Evolutionary conservation across 53 echinoderm and acorn worm species (phyloP), one percentile per base, ranked within the genome.

Genomic region (Temnopleurus reevesii): DNA sequence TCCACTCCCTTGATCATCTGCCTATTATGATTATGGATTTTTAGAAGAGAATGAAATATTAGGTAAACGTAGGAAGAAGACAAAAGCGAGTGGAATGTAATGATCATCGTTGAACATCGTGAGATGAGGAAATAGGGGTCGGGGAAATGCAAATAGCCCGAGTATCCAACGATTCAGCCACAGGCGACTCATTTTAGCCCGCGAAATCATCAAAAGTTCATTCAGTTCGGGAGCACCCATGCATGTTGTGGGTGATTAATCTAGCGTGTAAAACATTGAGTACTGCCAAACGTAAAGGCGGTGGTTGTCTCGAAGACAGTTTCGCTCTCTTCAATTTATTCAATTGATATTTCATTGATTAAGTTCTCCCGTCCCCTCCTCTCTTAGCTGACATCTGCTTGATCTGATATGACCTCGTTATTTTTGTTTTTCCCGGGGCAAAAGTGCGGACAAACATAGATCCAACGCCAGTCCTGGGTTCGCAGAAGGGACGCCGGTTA

Each of bases 341-440:
- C 79, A 79, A 79, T 47, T 79, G 79, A 79, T 79, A 79, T 79
- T 79, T 79, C 71, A 79, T 79, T 79, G 79, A 79, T 79, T 71
- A 23, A n/a, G 71, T 24, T 79, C 79, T 17, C 8, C 46, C 49
- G 45, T 30, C 5, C 45, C 35, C 4, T 76, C 76, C 35, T 34
- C 36, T 47, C 79, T 12, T n/a, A n/a, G n/a, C n/a, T n/a, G n/a
- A n/a, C n/a, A n/a, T n/a, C n/a, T n/a, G n/a, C n/a, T n/a, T n/a
- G n/a, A n/a, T n/a, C n/a, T n/a, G n/a, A n/a, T n/a, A n/a, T n/a
- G n/a, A n/a, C n/a, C n/a, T n/a, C n/a, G n/a, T n/a, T n/a, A n/a
- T n/a, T n/a, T n/a, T n/a, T n/a, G n/a, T n/a, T n/a, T n/a, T n/a
- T n/a, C n/a, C n/a, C n/a, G n/a, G n/a, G n/a, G n/a, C n/a, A n/a